A percentile compares a stretch with the other conserved stretches of the same genome.
Conservation (phyloP, 2,113 vertebrate species). For the Chloroceryle aenea region DNA sequence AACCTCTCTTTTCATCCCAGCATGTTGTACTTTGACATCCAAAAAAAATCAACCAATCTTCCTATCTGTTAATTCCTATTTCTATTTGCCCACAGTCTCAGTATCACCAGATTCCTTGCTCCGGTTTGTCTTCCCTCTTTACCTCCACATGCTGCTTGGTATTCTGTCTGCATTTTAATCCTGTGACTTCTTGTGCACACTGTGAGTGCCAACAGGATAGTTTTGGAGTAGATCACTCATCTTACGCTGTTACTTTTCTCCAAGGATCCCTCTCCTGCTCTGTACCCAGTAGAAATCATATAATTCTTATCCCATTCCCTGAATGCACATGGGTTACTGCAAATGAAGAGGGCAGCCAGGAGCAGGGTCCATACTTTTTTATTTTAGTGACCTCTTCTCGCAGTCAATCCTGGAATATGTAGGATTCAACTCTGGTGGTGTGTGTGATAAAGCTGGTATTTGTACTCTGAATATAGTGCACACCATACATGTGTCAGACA, state of each 20-base stretch:
- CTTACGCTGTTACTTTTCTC: not conserved
- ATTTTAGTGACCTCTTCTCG: not conserved
- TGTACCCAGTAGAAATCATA: not conserved
- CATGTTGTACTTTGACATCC: not conserved
- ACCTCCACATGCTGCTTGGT: fast-evolving
- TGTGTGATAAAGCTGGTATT: not conserved
- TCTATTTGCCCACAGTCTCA: not conserved
- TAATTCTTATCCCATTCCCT: not conserved
- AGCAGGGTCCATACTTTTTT: not conserved
- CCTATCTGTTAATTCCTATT: not conserved
- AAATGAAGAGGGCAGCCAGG: not conserved
- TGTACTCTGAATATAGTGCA: not conserved
- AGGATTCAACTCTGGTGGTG: not conserved
- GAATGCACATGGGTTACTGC: not conserved
- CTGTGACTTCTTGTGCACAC: not conserved
- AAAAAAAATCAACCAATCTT: not conserved
- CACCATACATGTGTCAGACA: not conserved
- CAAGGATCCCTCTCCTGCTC: not conserved
- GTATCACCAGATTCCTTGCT: not conserved
- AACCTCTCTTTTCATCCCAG: not conserved
- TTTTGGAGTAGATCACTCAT: not conserved
- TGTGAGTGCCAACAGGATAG: not conserved
- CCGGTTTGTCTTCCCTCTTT: not conserved
- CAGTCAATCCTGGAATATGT: fast-evolving
- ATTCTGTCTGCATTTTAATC: not conserved